phyloP scores from a whole-genome alignment of 2,113 vertebrate species.

The Aegithalos caudatus region DNA sequence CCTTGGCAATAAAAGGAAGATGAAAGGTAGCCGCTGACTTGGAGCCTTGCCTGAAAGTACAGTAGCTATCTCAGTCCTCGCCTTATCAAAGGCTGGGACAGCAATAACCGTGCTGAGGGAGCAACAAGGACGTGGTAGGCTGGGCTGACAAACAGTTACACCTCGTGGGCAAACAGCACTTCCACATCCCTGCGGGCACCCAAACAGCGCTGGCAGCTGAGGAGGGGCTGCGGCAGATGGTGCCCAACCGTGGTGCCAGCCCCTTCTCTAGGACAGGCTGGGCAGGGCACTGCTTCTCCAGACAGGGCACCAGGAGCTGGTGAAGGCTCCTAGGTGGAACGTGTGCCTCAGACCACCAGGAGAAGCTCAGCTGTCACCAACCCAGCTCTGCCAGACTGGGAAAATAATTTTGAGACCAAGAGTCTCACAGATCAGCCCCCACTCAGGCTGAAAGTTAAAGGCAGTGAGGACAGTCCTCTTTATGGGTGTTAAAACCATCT shows the following conservation, averaged over 20 bases:
- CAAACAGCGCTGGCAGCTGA: neutral
- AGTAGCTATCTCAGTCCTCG: slow-evolving; percentile 83
- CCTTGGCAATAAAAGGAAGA: slow-evolving; percentile 89
- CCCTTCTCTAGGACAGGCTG: neutral
- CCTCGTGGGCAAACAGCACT: slow-evolving; percentile 42
- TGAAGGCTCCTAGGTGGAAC: neutral
- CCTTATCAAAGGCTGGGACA: slow-evolving; percentile 83
- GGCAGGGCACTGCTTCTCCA: neutral
- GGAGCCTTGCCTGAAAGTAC: slow-evolving; percentile 87
- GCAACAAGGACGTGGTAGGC: slow-evolving; percentile 79
- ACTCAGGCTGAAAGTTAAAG: neutral
- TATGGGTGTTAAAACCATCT: neutral
- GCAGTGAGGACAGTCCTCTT: neutral
- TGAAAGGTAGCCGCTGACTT: slow-evolving; percentile 87
- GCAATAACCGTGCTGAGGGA: slow-evolving; percentile 81
- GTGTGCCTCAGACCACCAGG: neutral
- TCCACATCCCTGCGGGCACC: neutral
- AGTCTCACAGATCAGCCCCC: neutral
- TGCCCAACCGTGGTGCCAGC: neutral
- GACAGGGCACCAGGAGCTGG: neutral
- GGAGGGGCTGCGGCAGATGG: neutral
- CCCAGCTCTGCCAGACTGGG: neutral
- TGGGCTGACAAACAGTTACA: slow-evolving; percentile 56
- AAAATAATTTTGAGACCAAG: neutral
- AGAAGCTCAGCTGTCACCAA: neutral